Percentiles rank a stretch among this genome's conserved stretches.
Evolutionary conservation across 2,113 vertebrate species (phyloP).

Genomic region (Ceyx melanurus): DNA sequence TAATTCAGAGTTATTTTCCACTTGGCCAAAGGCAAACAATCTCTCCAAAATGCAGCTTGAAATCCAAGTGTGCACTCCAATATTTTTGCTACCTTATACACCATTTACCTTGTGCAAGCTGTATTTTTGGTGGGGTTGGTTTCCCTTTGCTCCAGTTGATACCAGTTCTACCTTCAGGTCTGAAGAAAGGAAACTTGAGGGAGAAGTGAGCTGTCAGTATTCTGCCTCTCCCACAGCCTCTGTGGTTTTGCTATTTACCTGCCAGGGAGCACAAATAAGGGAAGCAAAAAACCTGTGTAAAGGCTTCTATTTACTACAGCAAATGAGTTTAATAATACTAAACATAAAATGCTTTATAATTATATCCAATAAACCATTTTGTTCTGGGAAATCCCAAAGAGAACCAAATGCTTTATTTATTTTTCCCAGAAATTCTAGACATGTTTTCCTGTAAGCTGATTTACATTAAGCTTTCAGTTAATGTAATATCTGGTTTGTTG

Average conservation of each 20-base stretch:
- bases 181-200: not conserved
- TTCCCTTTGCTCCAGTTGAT: not conserved
- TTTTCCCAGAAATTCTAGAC: not conserved
- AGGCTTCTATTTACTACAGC: not conserved
- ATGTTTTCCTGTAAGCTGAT: not conserved
- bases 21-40: not conserved
- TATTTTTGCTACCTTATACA: not conserved
- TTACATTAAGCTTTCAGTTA: slow-evolving; percentile 41
- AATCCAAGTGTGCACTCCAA: not conserved
- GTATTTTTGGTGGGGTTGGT: not conserved
- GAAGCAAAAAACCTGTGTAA: not conserved
- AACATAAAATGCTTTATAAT: not conserved
- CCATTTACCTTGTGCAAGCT: not conserved
- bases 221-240: not conserved
- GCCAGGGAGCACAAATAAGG: not conserved
- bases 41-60: not conserved
- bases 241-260: not conserved
- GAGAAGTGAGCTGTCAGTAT: not conserved
- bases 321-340: not conserved
- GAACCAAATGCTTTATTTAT: not conserved
- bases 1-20: not conserved
- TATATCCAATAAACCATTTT: not conserved
- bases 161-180: not conserved
- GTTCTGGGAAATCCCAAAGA: not conserved
- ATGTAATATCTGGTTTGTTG: not conserved